Evolutionary conservation across 1,140 invertebrate species (phyloP).

Genomic region (Meteorus sp.): DNA sequence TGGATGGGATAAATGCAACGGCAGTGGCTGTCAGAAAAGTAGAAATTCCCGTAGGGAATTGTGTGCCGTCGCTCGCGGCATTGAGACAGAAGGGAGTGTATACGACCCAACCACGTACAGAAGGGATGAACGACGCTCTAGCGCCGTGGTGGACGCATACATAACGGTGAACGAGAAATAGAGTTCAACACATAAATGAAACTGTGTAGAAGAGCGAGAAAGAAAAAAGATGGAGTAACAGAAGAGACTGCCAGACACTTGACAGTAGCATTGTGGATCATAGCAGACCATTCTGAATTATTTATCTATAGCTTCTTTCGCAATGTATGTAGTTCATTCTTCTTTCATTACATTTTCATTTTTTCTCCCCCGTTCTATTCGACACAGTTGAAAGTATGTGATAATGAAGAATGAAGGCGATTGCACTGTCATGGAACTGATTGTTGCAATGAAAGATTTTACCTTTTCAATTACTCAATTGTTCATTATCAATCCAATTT

Average conservation of each 20-base stretch:
- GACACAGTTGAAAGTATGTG: too few relatives aligned
- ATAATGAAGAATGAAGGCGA: too few relatives aligned
- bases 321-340: constrained; percentile 4
- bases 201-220: constrained; percentile 20
- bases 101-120: neutral
- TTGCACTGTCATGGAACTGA: too few relatives aligned
- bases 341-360: neutral
- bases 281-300: constrained; percentile 46
- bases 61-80: constrained; percentile 21
- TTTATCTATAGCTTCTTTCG: constrained; percentile 34
- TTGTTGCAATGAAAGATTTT: too few relatives aligned
- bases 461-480: too few relatives aligned
- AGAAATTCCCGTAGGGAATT: constrained; percentile 39
- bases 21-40: constrained; percentile 44
- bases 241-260: constrained; percentile 37
- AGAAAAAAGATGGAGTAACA: constrained; percentile 29
- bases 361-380: neutral
- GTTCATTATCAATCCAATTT: too few relatives aligned
- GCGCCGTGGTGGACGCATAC: too few relatives aligned
- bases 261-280: constrained; percentile 40
- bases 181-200: constrained; percentile 7
- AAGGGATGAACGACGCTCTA: neutral
- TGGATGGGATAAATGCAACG: constrained; percentile 42
- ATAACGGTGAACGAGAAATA: constrained; percentile 1
- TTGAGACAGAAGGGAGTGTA: neutral